Conservation (phyloP, 2,888 invertebrate species). For the Lasius fuliginosus region DNA sequence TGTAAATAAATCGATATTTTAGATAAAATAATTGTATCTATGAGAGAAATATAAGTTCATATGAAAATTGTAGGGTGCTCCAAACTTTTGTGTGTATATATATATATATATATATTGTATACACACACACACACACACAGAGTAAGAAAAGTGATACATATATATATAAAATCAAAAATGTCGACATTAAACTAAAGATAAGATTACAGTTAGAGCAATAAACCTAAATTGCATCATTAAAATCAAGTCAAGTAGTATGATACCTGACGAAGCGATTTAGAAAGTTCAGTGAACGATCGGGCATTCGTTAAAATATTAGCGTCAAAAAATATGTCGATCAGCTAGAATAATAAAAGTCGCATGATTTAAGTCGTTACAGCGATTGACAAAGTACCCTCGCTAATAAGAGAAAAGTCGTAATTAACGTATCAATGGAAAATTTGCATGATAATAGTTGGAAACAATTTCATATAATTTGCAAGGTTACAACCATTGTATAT, state of each 20-base stretch:
- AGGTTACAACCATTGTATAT: not conserved
- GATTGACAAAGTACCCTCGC: not conserved
- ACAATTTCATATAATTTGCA: conserved; percentile 12
- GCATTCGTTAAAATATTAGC: not conserved
- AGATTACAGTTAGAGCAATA: conserved; percentile 1
- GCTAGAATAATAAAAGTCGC: not conserved
- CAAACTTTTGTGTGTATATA: no score
- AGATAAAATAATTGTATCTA: no score
- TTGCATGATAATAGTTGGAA: conserved; percentile 1
- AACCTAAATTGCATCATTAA: conserved; percentile 3
- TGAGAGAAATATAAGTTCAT: no score
- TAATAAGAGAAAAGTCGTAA: conserved; percentile 15
- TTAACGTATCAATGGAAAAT: not conserved
- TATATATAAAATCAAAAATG: not conserved
- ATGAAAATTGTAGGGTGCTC: no score
- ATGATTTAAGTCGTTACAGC: not conserved
- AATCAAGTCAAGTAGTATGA: not conserved
- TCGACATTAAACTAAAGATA: not conserved
- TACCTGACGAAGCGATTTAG: conserved; percentile 12
- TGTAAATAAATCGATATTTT: no score
- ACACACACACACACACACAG: no score
- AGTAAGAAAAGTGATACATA: no score
- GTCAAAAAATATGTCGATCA: conserved; percentile 11
- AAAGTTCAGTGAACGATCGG: conserved; percentile 17
- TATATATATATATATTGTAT: no score